A percentile compares a stretch with the other conserved stretches of the same genome.
Conservation (phyloP, 2,113 vertebrate genomes). For the Phrynocephalus versicolor region DNA sequence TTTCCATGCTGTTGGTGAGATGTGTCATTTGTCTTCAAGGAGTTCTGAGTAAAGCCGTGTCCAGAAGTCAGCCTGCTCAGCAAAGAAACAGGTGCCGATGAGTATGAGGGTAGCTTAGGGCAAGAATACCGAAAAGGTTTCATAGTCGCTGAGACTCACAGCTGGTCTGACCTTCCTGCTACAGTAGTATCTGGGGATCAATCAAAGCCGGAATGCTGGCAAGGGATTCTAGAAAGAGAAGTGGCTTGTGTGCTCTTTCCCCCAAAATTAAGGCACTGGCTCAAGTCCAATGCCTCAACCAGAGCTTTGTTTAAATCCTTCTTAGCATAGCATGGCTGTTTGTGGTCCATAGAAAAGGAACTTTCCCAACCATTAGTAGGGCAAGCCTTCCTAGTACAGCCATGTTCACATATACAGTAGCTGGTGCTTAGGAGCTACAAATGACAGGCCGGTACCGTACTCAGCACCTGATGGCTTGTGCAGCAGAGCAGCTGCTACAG, state of each 20-base stretch:
- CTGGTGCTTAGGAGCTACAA: slow-evolving; percentile 34
- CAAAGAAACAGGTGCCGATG: not conserved
- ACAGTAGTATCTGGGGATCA: slow-evolving; percentile 53
- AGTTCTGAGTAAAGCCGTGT: not conserved
- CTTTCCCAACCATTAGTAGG: slow-evolving; percentile 17
- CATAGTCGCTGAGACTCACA: slow-evolving; percentile 38
- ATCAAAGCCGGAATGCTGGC: slow-evolving; percentile 57
- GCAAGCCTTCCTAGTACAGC: no score
- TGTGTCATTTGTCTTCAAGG: not conserved
- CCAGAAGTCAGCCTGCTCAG: not conserved
- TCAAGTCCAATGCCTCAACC: slow-evolving; percentile 41
- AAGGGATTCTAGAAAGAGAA: slow-evolving; percentile 37
- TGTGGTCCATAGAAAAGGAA: no score
- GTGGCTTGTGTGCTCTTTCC: slow-evolving; percentile 19
- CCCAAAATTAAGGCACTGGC: slow-evolving; percentile 44
- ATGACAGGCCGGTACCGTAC: slow-evolving; percentile 36
- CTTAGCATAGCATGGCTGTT: no score
- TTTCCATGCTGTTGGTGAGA: not conserved
- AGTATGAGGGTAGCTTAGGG: slow-evolving; percentile 29
- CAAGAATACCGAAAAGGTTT: slow-evolving; percentile 58
- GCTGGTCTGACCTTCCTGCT: slow-evolving; percentile 35
- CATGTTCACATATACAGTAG: not conserved
- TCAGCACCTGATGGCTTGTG: not conserved
- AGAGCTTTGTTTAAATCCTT: no score
- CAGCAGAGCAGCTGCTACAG: not conserved